Evolutionary conservation across 2,797 vertebrate genomes (phyloP).

Genomic region (Rousettus madagascariensis): DNA sequence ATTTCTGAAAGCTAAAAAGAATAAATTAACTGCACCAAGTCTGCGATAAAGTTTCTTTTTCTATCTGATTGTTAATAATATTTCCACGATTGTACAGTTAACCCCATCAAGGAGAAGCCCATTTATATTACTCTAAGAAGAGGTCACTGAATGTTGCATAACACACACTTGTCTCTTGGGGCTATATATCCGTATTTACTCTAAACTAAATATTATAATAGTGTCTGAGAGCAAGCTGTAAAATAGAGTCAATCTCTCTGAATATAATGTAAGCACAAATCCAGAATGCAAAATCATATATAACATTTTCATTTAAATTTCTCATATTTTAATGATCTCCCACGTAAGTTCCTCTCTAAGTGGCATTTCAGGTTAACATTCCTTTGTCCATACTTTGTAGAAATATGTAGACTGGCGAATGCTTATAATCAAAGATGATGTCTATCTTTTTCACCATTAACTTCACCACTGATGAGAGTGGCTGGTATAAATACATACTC

Average conservation of each 20-base stretch:
- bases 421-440: neutral
- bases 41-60: conserved; percentile 35
- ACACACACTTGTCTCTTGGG: neutral
- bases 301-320: neutral
- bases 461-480: neutral
- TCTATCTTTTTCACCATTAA: neutral
- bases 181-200: neutral
- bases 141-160: neutral
- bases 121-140: neutral
- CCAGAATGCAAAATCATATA: neutral
- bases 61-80: conserved; percentile 19
- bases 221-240: neutral
- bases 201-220: neutral
- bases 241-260: neutral
- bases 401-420: neutral
- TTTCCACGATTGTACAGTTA: neutral
- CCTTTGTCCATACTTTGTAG: neutral
- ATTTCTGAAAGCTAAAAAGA: conserved; percentile 69
- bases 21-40: conserved; percentile 53
- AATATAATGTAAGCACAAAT: neutral
- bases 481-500: neutral
- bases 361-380: neutral
- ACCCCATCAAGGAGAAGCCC: neutral
- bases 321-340: neutral
- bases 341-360: neutral